Evolutionary conservation across 2,113 vertebrate species (phyloP).

Genomic region (Rafetus swinhoei): DNA sequence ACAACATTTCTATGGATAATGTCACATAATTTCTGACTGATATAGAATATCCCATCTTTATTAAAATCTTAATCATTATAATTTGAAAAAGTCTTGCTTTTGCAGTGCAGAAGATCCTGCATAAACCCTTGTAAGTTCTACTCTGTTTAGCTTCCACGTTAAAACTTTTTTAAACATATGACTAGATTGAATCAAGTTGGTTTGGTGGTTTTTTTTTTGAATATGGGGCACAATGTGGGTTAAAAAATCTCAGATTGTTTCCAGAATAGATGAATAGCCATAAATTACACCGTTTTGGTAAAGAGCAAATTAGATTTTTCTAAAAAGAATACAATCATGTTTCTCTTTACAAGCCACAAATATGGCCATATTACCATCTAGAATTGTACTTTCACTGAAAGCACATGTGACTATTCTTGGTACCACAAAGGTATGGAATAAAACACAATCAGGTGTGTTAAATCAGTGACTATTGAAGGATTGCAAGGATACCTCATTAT

Average conservation of each 20-base stretch:
- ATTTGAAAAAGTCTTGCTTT: slow-evolving; percentile 17
- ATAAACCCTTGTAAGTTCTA: not conserved
- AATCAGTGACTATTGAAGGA: not conserved
- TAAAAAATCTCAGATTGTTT: not conserved
- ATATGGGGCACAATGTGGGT: not conserved
- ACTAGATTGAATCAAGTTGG: not conserved
- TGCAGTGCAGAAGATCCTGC: not conserved
- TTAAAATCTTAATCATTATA: slow-evolving; percentile 12
- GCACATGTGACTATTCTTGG: not conserved
- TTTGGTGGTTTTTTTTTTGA: not conserved
- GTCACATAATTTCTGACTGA: slow-evolving; percentile 3
- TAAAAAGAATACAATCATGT: not conserved
- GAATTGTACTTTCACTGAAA: not conserved
- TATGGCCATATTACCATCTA: not conserved
- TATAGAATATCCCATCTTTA: slow-evolving; percentile 23
- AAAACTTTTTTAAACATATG: not conserved
- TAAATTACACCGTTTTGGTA: not conserved
- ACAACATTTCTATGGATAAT: slow-evolving; percentile 64
- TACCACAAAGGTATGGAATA: not conserved
- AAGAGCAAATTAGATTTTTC: not conserved
- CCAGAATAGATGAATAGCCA: rapidly evolving
- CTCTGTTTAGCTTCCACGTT: not conserved
- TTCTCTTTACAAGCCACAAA: not conserved
- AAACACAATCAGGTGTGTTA: not conserved
- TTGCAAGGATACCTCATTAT: not conserved